Base-by-base conservation (phyloP, 2,888 invertebrate genomes). In the Anagyrus pseudococci region DNA sequence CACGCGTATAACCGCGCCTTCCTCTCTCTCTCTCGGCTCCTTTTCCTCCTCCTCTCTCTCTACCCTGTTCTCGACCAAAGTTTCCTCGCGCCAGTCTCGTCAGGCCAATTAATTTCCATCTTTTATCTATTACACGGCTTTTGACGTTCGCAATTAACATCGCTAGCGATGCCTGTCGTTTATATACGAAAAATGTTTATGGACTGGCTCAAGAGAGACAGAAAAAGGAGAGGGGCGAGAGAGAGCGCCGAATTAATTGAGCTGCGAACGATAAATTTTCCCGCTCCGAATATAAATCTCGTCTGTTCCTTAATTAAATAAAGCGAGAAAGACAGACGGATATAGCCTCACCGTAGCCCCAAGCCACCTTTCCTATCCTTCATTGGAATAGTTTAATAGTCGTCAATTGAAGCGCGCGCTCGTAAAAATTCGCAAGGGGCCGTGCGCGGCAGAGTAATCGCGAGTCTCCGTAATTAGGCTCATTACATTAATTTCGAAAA, bases 51-150 rank as follows among this genome's bases (percentile, higher is more conserved):
- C 37, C 25, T 46, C 49, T 33, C 7, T 25, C 4, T 15, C 0
- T 10, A 22, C 17, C 25, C 29, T 22, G 19, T 43, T 3, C n/a
- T n/a, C n/a, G n/a, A n/a, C n/a, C n/a, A n/a, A n/a, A n/a, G 4
- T 8, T 46, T 17, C 53, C 40, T 47, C 53, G 26, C 10, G 22
- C 48, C 20, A 37, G 15, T 41, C 44, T 44, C 41, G 55, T 41
- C 55, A 20, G 23, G 23, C 29, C 25, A 52, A 46, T 49, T 37
- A 58, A 62, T 62, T 48, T 37, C 43, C 41, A n/a, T 15, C 43
- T 20, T 41, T 54, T 49, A 46, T 41, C 41, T 37, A 19, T 26
- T 2, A 26, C 26, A 22, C 33, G 23, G 1, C 22, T 22, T 1
- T 10, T 15, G 22, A 22, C 22, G 22, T 46, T 22, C n/a, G n/a